A percentile compares a stretch with the other conserved stretches of the same genome.
These are phyloP conservation scores for Pimpla rufipes DNA, from an alignment of 2,888 invertebrate genomes.

Conservation along the genomic window DNA sequence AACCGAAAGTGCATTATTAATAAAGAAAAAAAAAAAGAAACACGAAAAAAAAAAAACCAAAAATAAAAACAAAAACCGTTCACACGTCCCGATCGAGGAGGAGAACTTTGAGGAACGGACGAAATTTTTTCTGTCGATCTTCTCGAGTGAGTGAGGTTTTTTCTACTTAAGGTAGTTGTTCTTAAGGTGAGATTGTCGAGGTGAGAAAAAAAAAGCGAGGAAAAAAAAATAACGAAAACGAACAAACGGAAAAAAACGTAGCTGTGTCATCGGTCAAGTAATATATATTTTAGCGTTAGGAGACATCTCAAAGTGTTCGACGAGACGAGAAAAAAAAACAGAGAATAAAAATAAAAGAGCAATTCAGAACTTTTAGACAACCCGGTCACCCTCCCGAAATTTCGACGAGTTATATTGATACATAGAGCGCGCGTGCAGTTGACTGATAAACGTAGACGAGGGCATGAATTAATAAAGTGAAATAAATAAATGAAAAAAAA, in stretches of 20 bases:
- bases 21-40: slow-evolving; percentile 67
- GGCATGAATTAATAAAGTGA: slow-evolving; percentile 44
- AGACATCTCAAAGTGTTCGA: slow-evolving; percentile 53
- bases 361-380: slow-evolving; percentile 42
- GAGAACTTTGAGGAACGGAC: slow-evolving; percentile 31
- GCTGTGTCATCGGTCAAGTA: slow-evolving; percentile 46
- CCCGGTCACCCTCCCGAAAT: slow-evolving; percentile 63
- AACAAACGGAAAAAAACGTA: slow-evolving; percentile 20
- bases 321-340: slow-evolving; percentile 41
- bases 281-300: slow-evolving; percentile 60
- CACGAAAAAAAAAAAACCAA: slow-evolving; percentile 46
- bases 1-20: slow-evolving; percentile 85
- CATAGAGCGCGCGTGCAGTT: slow-evolving; percentile 65
- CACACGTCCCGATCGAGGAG: slow-evolving; percentile 70
- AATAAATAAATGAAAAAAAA: slow-evolving; percentile 47
- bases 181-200: slow-evolving; percentile 69
- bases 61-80: slow-evolving; percentile 70
- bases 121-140: slow-evolving; percentile 70
- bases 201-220: slow-evolving; percentile 28
- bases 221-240: slow-evolving; percentile 28
- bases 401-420: slow-evolving; percentile 54
- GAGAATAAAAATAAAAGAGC: slow-evolving; percentile 37
- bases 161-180: slow-evolving; percentile 80
- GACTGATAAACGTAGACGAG: slow-evolving; percentile 69
- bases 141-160: slow-evolving; percentile 76